Evolutionary conservation across 2,888 invertebrate species (phyloP), one percentile per base, ranked within the genome.

Genomic region (Caenorhabditis sp.): DNA sequence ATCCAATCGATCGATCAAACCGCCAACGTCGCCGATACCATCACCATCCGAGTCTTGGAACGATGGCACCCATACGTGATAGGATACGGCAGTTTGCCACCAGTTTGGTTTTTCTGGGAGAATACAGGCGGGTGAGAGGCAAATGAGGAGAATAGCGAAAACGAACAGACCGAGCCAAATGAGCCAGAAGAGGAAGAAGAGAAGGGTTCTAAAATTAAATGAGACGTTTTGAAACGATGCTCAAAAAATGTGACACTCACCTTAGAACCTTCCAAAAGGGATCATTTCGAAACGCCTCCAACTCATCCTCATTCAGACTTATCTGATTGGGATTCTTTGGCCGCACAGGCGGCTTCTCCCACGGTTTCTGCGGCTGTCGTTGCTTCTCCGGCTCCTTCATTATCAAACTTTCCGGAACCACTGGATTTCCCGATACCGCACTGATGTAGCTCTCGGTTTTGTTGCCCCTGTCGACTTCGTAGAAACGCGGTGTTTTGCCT

Each of bases 31-130:
- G 0, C 95, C 95, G 23, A 92, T 90, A 21, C 95, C 95, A 88
- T 94, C 93, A 0, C 92, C 92, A 88, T 94, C 90, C 17, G 92
- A 92, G 88, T 96, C 95, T 88, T 92, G 92, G 88, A 94, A 95
- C 0, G 94, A 93, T 66, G 93, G 90, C 0, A 94, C 93, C 88
- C 94, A 94, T 27, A 82, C 84, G 60, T 84, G 81, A 67, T 86
- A 86, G 38, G 85, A 80, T 17, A 87, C 74, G 5, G 83, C 68
- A 5, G 80, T 78, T 66, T 83, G 81, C 84, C 85, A 86, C 86
- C 86, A 86, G 36, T 80, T 78, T 4, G 82, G 82, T n/a, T 75
- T 74, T 25, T 68, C 64, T 5, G 70, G 71, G 31, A 76, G 58
- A 27, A 73, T 70, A 67, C 86, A 86, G 14, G 78, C 77, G 14